Evolutionary conservation across 2,888 invertebrate species (phyloP).

Genomic region (Nomada fucata): DNA sequence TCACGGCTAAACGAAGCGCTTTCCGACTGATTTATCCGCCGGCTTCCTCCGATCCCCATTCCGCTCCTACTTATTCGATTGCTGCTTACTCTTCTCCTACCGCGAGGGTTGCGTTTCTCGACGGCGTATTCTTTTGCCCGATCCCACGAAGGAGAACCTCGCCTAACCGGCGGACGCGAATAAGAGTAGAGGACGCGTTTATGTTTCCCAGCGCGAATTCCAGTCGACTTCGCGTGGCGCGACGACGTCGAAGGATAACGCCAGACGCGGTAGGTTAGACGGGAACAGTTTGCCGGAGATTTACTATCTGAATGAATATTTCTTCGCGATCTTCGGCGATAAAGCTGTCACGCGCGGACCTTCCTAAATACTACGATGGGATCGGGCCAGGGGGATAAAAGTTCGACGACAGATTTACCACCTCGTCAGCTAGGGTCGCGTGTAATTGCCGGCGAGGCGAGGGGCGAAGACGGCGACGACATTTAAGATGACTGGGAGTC

Average conservation of each 20-base stretch:
- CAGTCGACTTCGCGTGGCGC: conserved; percentile 29
- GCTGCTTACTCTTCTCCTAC: conserved; percentile 28
- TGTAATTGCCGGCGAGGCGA: conserved; percentile 54
- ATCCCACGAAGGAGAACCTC: conserved; percentile 1
- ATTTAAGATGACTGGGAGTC: conserved; percentile 1
- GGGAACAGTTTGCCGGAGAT: conserved; percentile 33
- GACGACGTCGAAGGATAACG: conserved; percentile 23
- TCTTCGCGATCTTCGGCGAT: conserved; percentile 44
- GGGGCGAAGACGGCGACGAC: conserved; percentile 21
- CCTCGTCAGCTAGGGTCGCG: conserved; percentile 29
- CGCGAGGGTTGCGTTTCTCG: conserved; percentile 25
- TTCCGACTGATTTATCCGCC: conserved; percentile 74
- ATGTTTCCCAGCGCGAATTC: not conserved
- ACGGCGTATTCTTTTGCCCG: conserved; percentile 21
- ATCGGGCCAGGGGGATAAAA: conserved; percentile 51
- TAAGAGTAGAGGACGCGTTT: not conserved
- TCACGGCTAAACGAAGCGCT: conserved; percentile 74
- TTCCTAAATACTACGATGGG: conserved; percentile 45
- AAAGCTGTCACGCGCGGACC: conserved; percentile 60
- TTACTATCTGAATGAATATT: conserved; percentile 53
- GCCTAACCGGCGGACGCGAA: too few species aligned
- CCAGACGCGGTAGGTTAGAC: conserved; percentile 24
- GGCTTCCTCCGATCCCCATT: conserved; percentile 24
- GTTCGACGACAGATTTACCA: conserved; percentile 54
- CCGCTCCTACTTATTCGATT: conserved; percentile 3